Evolutionary conservation across 2,888 invertebrate species (phyloP).

Genomic region (Drosophila quasianomalipes): DNA sequence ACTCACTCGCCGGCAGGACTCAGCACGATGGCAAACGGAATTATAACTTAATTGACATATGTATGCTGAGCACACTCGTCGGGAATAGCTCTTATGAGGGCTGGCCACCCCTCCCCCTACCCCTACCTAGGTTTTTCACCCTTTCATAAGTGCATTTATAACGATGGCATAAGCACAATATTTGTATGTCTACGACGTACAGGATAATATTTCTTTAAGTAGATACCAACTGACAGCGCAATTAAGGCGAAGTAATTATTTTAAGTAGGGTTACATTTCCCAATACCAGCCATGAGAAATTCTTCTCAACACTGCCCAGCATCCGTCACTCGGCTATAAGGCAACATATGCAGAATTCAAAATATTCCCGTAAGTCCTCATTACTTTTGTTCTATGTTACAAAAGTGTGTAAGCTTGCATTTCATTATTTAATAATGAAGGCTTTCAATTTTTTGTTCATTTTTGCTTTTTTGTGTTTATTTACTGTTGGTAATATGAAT

Average conservation of each 20-base stretch:
- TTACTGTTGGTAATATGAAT: background rate
- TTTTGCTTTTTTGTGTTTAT: background rate
- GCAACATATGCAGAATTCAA: background rate
- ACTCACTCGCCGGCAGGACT: constrained; percentile 45
- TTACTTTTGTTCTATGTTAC: background rate
- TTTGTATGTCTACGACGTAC: constrained; percentile 63
- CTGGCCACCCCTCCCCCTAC: background rate
- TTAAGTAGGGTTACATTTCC: constrained; percentile 80
- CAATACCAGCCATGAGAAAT: constrained; percentile 54
- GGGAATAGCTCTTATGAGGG: constrained; percentile 49
- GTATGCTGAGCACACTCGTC: constrained; percentile 64
- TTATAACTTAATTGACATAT: constrained; percentile 82
- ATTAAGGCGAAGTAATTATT: constrained; percentile 81
- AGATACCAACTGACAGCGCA: constrained; percentile 82
- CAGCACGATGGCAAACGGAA: constrained; percentile 75
- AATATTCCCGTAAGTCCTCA: background rate
- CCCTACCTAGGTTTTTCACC: constrained; percentile 40
- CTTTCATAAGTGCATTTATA: constrained; percentile 51
- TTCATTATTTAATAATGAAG: background rate
- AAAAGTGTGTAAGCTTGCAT: background rate
- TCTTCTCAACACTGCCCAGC: constrained; percentile 24
- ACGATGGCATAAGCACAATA: constrained; percentile 50
- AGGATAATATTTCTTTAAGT: constrained; percentile 80
- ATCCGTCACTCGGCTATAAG: constrained; percentile 3
- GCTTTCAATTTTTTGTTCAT: background rate